A percentile compares a stretch with the other conserved stretches of the same genome.
Conservation (phyloP, 2,113 vertebrate species). For the Apus apus region DNA sequence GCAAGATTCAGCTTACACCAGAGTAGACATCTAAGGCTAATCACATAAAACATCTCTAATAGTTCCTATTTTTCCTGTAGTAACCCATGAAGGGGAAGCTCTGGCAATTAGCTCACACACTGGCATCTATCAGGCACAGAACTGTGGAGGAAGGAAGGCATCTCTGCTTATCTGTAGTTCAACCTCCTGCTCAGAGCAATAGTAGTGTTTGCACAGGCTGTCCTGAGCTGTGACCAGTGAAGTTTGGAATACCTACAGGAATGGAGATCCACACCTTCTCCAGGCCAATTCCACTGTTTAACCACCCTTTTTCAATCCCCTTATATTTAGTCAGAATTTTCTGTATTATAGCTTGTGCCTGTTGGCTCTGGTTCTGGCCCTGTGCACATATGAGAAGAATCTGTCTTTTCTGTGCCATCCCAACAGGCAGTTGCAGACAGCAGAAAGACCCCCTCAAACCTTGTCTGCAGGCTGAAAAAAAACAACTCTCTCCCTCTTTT, state of each 20-base stretch:
- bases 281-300: accelerated
- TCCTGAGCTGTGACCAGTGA: accelerated
- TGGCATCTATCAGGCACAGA: background rate
- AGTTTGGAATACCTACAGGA: background rate
- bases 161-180: background rate
- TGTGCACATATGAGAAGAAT: background rate
- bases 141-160: background rate
- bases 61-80: background rate
- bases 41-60: background rate
- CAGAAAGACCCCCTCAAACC: accelerated
- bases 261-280: background rate
- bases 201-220: background rate
- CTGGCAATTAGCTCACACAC: background rate
- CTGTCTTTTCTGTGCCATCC: background rate
- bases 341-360: background rate
- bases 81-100: background rate
- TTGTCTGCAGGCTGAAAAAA: background rate
- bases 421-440: background rate
- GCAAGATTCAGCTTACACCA: background rate
- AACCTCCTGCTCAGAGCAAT: background rate
- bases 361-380: background rate
- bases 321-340: background rate
- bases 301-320: background rate
- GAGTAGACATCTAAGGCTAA: background rate
- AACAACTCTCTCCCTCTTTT: background rate